Percentiles rank a stretch among this genome's conserved stretches.
Conservation (phyloP, 2,113 vertebrate species). For the Cettia cetti region DNA sequence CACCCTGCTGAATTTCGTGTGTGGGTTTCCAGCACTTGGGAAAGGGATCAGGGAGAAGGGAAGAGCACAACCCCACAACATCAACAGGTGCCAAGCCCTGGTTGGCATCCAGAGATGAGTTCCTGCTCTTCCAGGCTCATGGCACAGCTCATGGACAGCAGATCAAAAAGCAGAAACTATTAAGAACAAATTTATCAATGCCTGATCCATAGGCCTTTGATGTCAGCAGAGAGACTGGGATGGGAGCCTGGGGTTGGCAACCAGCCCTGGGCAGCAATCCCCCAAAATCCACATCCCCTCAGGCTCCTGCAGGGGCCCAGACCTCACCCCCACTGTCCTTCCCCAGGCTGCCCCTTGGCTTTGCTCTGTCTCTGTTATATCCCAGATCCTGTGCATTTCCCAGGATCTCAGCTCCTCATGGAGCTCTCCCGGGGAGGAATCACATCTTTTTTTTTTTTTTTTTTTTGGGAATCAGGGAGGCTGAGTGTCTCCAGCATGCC, state of each 20-base stretch:
- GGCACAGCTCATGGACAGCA: background rate
- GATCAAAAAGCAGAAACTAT: background rate
- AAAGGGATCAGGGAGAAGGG: background rate
- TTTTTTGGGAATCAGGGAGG: background rate
- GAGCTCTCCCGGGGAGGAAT: background rate
- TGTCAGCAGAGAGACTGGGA: background rate
- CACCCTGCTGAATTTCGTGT: background rate
- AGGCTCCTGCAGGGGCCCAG: background rate
- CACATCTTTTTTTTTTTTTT: background rate
- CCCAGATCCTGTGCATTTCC: background rate
- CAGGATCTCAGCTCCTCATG: accelerated
- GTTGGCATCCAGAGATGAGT: background rate
- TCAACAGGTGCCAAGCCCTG: background rate
- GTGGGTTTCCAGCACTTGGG: background rate
- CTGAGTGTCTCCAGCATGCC: background rate
- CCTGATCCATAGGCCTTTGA: background rate
- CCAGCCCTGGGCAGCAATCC: background rate
- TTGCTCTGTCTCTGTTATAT: accelerated
- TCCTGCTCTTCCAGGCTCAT: background rate
- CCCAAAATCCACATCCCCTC: background rate
- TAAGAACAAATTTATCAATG: background rate
- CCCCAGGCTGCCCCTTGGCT: background rate
- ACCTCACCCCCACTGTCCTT: background rate
- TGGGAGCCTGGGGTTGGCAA: background rate
- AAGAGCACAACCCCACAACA: background rate